phyloP scores from a whole-genome alignment of 2,113 vertebrate genomes.

The Hippocampus mohnikei region DNA sequence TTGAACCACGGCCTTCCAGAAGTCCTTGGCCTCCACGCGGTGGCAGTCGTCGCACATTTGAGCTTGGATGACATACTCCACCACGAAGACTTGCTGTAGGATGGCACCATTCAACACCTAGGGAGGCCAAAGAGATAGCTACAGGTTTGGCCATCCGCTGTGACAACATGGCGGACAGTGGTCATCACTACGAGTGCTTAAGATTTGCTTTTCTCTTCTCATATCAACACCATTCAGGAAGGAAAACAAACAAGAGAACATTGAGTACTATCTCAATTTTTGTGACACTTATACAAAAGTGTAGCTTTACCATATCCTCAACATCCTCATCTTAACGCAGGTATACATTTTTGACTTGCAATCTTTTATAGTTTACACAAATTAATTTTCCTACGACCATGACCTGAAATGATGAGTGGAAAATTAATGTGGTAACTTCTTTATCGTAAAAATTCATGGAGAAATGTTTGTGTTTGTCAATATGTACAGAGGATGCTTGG shows the following conservation, averaged over 20 bases:
- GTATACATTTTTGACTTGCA: not conserved
- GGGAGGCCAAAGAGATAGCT: constrained; percentile 19
- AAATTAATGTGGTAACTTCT: no score
- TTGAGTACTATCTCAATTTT: not conserved
- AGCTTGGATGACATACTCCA: constrained; percentile 84
- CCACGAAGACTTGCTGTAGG: constrained; percentile 94
- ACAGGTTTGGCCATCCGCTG: constrained; percentile 14
- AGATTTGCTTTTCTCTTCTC: not conserved
- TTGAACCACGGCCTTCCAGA: constrained; percentile 97
- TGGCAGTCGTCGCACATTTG: constrained; percentile 99
- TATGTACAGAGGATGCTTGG: no score
- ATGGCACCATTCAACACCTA: constrained; percentile 96
- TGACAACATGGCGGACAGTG: not conserved
- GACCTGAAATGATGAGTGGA: no score
- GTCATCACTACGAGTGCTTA: not conserved
- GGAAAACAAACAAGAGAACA: not conserved
- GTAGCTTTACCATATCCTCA: not conserved
- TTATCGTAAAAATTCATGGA: no score
- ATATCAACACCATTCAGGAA: not conserved
- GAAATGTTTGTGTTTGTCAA: no score
- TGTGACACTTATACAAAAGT: not conserved
- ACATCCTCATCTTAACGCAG: not conserved
- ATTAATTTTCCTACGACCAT: no score
- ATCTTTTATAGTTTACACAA: no score
- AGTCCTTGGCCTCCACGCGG: constrained; percentile 95